These are phyloP conservation scores for Gobius niger DNA, from an alignment of 2,113 vertebrate genomes.

Conservation along the genomic window DNA sequence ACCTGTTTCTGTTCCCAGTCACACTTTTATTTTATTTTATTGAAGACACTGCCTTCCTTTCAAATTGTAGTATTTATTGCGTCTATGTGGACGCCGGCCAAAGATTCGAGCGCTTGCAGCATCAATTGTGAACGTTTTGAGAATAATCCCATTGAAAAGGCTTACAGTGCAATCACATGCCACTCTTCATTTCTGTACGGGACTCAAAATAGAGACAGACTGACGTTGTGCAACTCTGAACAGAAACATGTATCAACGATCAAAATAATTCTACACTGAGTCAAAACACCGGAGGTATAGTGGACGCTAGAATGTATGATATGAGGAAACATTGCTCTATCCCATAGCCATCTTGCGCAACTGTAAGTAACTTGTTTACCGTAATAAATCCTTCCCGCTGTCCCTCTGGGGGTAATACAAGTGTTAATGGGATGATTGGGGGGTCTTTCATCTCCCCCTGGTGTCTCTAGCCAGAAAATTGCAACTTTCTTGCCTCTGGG, in stretches of 20 bases:
- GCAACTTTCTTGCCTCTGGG: no score
- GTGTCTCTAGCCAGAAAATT: no score
- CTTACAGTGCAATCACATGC: conserved; percentile 58
- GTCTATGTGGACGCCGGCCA: conserved; percentile 35
- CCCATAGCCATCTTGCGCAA: no score
- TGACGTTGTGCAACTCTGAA: neutral
- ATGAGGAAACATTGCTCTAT: no score
- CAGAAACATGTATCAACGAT: neutral
- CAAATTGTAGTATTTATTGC: conserved; percentile 12
- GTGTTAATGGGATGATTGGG: no score
- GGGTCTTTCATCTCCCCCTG: no score
- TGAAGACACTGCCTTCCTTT: conserved; percentile 22
- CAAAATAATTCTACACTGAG: neutral
- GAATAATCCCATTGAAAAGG: conserved; percentile 61
- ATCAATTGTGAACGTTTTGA: conserved; percentile 56
- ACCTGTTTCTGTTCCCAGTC: conserved; percentile 25
- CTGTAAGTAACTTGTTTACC: no score
- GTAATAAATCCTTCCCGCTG: no score
- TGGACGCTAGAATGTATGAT: neutral
- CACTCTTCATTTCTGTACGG: conserved; percentile 43
- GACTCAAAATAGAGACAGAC: conserved; percentile 17
- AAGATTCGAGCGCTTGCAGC: conserved; percentile 44
- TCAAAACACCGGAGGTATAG: neutral
- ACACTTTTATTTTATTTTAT: neutral
- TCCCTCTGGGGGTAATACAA: no score